Base-by-base conservation (phyloP, 2,888 invertebrate species). In the Sericinus montela region DNA sequence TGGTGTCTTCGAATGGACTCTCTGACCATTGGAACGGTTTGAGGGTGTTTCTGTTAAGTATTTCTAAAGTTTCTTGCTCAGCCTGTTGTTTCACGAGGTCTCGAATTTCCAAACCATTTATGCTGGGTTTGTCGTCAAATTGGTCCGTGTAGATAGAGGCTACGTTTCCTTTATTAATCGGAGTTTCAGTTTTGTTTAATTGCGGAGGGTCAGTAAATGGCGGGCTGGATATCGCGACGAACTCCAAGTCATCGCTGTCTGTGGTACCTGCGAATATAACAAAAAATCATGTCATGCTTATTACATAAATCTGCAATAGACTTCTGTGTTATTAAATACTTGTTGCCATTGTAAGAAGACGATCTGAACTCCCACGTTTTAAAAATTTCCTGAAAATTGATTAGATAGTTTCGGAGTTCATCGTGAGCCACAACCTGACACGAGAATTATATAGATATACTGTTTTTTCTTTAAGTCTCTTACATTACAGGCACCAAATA, bases 11-110 rank as follows among this genome's bases (percentile, higher is more conserved):
- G 63, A 93, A 94, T 54, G 89, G 90, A 54, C 92, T 91, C 43
- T 90, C 91, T 44, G 93, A 92, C 96, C 96, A 96, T 64, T 92
- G 91, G 76, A 96, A 97, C 0, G 94, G 91, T 45, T 77, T 76
- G 6, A 88, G 65, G 1, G 73, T 59, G 48, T 82, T 71, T 63
- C 69, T 80, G 52, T 81, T 82, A 10, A 76, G 68, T 44, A 65
- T 48, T 42, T 83, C 80, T 32, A 80, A 57, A 14, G 75, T 70
- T 51, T 82, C 78, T 46, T 80, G 76, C 44, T 72, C 72, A 0
- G 73, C 80, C 60, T 84, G 77, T 1, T 83, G 81, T 38, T 76
- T 75, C 1, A 85, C 76, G 3, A 84, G 68, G 53, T 86, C 77
- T 51, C 80, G 64, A 49, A 86, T 80, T 60, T 86, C 80, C 1